Base-by-base conservation (phyloP, 2,113 vertebrate genomes). In the Paedocypris sp. region DNA sequence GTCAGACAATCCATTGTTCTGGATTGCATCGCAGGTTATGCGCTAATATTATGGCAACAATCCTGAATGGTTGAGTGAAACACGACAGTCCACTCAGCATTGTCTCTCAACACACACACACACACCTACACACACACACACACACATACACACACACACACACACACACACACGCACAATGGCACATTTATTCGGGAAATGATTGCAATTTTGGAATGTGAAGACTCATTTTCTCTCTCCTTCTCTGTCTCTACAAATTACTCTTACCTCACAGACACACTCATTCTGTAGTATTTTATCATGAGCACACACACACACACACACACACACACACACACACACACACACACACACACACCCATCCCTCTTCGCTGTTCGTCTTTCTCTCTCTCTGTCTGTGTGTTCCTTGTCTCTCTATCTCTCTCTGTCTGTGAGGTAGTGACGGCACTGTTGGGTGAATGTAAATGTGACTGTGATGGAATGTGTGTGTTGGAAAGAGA, bases 51-150 rank as follows among this genome's bases (percentile, higher is more conserved):
- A 39, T 46, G 31, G 6, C n/a, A 49, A 48, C 45, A 57, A 54
- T 35, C 32, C 46, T 19, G 33, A 28, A 62, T 74, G 72, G 67
- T 75, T 63, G 31, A 48, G 42, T 64, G 70, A 56, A 64, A 67
- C 60, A 70, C 50, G 31, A 31, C 29, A 22, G 65, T 42, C 12
- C 29, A 47, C n/a, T 16, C 33, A 45, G 56, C 43, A 70, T 70
- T 56, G 43, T 43, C 29, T n/a, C n/a, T n/a, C n/a, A n/a, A n/a
- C n/a, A n/a, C n/a, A n/a, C n/a, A n/a, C n/a, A n/a, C n/a, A n/a
- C n/a, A n/a, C n/a, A n/a, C n/a, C n/a, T n/a, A n/a, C n/a, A n/a
- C n/a, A n/a, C n/a, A n/a, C n/a, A n/a, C n/a, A n/a, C n/a, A n/a
- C n/a, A n/a, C n/a, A n/a, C n/a, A n/a, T n/a, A n/a, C n/a, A n/a